Evolutionary conservation across 2,113 vertebrate genomes (phyloP).

Genomic region (Pedionomus torquatus): DNA sequence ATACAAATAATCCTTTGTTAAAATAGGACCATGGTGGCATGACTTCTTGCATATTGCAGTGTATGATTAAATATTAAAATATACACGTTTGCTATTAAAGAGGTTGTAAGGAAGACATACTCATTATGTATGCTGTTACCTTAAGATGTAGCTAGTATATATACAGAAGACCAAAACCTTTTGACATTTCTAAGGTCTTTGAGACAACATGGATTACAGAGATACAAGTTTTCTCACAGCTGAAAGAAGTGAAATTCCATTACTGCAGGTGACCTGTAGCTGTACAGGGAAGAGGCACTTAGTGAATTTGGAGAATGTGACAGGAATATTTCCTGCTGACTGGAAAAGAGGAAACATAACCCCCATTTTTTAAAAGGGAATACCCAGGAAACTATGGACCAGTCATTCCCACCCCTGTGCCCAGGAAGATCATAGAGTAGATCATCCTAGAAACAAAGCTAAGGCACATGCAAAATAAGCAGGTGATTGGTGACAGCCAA

Average conservation of each 20-base stretch:
- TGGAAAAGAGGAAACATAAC: neutral
- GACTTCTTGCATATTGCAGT: neutral
- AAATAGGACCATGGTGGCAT: too few species aligned
- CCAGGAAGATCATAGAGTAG: neutral
- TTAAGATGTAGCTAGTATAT: neutral
- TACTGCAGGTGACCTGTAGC: neutral
- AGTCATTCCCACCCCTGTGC: neutral
- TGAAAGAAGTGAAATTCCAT: neutral
- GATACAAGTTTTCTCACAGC: neutral
- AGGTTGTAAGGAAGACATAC: neutral
- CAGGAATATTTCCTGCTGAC: neutral
- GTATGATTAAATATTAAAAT: neutral
- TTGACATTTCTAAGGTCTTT: neutral
- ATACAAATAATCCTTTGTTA: neutral
- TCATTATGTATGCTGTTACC: neutral
- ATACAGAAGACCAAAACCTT: neutral
- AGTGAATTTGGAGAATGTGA: neutral
- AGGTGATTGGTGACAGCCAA: neutral
- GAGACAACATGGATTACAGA: neutral
- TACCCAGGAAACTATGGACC: neutral
- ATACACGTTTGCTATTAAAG: fast-evolving
- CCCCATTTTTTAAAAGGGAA: neutral
- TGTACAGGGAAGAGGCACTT: neutral
- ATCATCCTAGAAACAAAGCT: neutral
- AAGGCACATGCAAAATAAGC: neutral